These are phyloP conservation scores for Emys orbicularis DNA, from an alignment of 2,797 vertebrate genomes.

Conservation along the genomic window DNA sequence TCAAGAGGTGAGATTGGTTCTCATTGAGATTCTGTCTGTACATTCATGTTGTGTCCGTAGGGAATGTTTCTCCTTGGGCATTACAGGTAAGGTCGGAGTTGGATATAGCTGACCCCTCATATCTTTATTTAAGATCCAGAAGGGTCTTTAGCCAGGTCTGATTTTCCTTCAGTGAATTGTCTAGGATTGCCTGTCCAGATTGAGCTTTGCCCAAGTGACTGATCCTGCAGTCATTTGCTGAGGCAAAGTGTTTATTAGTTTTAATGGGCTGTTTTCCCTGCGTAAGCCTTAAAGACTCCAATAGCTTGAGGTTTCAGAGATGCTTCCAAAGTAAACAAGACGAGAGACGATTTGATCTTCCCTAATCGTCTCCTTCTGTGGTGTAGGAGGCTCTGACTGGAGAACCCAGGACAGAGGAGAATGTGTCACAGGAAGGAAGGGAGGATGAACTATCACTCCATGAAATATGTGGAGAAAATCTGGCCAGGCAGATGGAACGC, in stretches of 20 bases:
- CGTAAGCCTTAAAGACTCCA: background rate
- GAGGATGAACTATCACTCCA: fast-evolving
- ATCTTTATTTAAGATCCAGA: background rate
- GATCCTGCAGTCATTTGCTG: background rate
- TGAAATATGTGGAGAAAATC: background rate
- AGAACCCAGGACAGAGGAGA: background rate
- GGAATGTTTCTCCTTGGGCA: fast-evolving
- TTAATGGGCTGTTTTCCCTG: background rate
- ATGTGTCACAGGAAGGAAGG: background rate
- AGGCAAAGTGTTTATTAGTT: background rate
- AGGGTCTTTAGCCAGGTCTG: background rate
- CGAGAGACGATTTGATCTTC: fast-evolving
- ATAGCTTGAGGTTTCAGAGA: background rate
- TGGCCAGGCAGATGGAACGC: background rate
- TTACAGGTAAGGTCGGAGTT: fast-evolving
- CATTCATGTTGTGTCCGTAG: fast-evolving
- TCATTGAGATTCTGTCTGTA: background rate
- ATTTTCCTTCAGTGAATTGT: background rate
- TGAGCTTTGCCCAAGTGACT: background rate
- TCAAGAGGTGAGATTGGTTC: background rate
- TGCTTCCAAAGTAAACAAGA: background rate
- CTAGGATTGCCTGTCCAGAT: background rate
- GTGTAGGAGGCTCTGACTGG: background rate
- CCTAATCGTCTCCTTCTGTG: background rate
- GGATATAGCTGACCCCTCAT: background rate